Percentiles rank a stretch among this genome's conserved stretches.
Evolutionary conservation across 2,888 invertebrate genomes (phyloP).

Genomic region (Calephelis perditalis): DNA sequence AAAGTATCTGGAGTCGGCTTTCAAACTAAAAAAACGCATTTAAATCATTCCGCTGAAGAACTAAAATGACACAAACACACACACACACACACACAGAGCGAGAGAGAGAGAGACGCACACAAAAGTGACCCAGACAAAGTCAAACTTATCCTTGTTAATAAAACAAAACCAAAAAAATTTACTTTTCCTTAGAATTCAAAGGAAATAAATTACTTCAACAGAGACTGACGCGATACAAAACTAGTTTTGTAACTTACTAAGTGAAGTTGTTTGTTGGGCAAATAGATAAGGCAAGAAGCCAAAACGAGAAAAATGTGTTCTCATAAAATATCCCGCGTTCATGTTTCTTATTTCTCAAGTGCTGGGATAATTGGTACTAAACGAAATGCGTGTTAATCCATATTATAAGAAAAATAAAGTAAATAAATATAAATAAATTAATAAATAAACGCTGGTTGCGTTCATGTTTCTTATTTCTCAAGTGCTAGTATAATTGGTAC

Average conservation of each 20-base stretch:
- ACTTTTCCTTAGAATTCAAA: background rate
- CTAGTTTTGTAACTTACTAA: conserved; percentile 7
- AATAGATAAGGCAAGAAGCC: conserved; percentile 9
- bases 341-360: conserved; percentile 1
- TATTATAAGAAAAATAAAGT: too few relatives aligned
- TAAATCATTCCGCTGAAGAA: too few relatives aligned
- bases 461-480: background rate
- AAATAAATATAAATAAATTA: too few relatives aligned
- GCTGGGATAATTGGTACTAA: background rate
- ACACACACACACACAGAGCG: too few relatives aligned
- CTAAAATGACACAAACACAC: too few relatives aligned
- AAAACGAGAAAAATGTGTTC: conserved; percentile 7
- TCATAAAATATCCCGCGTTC: background rate
- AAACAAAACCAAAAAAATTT: too few relatives aligned
- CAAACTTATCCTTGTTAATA: too few relatives aligned
- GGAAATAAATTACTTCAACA: conserved; percentile 7
- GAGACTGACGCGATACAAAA: background rate
- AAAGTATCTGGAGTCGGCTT: too few relatives aligned
- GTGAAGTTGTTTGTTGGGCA: conserved; percentile 10
- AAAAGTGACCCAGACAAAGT: too few relatives aligned
- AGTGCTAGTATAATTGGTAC: background rate
- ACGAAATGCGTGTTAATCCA: too few relatives aligned
- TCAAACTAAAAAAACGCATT: too few relatives aligned
- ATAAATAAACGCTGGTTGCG: background rate
- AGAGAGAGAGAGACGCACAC: too few relatives aligned